Base-by-base conservation (phyloP, 2,888 invertebrate species). In the Mythimna albipuncta region DNA sequence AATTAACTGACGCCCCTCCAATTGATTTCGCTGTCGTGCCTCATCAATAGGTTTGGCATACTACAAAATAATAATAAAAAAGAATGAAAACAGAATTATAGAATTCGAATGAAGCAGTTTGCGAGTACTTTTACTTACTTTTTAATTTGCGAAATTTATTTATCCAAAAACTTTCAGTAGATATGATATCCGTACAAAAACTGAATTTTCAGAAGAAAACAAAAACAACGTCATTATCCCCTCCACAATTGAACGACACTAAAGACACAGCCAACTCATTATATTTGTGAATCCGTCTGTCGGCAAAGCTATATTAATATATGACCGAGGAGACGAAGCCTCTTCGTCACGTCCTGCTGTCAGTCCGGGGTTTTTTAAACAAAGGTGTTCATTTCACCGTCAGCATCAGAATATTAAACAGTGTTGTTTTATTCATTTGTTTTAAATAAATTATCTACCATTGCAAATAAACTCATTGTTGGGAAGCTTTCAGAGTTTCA, bases 371-470 rank as follows among this genome's bases (percentile, higher is more conserved):
- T 72, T 77, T 77, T 83, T 72, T 55, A 72, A 69, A 79, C 64
- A 68, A 79, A 82, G 59, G 59, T 44, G 65, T 64, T 69, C 72
- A 85, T 82, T 83, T 75, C n/a, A 55, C 59, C 35, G 62, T 50
- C 64, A 73, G 50, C 47, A 50, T 44, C 54, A 63, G 74, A 76
- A 81, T 84, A 81, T 81, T 83, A 77, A 80, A 72, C 74, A 73
- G 50, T 69, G 66, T 75, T 83, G 73, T 79, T 75, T 81, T 74
- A 85, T 85, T 84, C 52, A 64, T 69, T 75, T 62, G 72, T 55
- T 77, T 78, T 83, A 75, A 85, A 84, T 77, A 84, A 76, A 77
- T 84, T 73, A 85, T 73, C 77, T 75, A 70, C 71, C 66, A 75
- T 79, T 69, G 68, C 77, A 75, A 81, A 79, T 69, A 63, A 77